Evolutionary conservation across 2,797 vertebrate genomes (phyloP), one percentile per base, ranked within the genome.

Genomic region (Gephyroberyx darwinii): DNA sequence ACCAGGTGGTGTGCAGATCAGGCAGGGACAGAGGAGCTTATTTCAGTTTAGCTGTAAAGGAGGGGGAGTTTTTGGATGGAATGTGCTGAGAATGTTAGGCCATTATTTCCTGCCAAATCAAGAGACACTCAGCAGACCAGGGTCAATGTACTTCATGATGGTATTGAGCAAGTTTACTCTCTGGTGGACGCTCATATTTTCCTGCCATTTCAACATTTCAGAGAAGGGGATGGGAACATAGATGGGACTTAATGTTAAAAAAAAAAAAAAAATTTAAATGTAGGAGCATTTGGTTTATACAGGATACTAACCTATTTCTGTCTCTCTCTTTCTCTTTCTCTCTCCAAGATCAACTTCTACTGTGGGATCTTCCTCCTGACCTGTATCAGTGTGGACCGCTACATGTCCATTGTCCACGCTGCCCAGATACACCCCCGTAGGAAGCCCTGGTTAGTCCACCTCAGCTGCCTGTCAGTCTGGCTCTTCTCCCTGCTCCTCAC

Each of bases 291-390:
- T 35, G 0, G 19, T 6, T 48, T 16, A 26, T 13, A 48, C 5
- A 14, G 30, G 8, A 48, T 69, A 6, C 19, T 10, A 41, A 3
- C 19, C 50, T 16, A 35, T 52, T 5, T 51, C 10, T 26, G 4
- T 73, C n/a, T 51, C 19, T 55, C 9, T 0, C 0, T 74, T 60
- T 65, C 47, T 16, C 39, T 81, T 53, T n/a, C n/a, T n/a, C n/a
- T n/a, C 59, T 60, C 26, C 2, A 41, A 96, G 92, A 80, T 98
- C 75, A 98, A 96, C 90, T 97, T 97, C 91, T 98, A 94, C 90
- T 96, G 95, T 86, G 96, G 96, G 0, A 95, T 96, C 79, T 92
- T 97, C 75, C 90, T 98, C 69, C 92, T 99, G 73, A 75, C 93
- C 30, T 96, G 93, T 89, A 94, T 98, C 0, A 95, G 93, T 0